Evolutionary conservation across 2,797 vertebrate genomes (phyloP), one percentile per base, ranked within the genome.

Genomic region (Varecia variegata): DNA sequence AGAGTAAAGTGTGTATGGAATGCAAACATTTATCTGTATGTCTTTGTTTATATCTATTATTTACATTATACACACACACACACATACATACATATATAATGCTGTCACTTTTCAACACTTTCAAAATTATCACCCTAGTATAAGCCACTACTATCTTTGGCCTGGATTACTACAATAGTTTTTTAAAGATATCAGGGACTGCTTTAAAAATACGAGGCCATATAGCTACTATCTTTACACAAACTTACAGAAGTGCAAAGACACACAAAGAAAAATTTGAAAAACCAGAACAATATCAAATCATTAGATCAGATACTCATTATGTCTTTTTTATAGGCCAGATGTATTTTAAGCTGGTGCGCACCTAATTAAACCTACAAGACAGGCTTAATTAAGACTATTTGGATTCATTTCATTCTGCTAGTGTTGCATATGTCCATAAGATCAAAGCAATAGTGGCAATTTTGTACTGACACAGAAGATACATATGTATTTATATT

Each of bases 311-410:
- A 23, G 18, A 40, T 71, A 18, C 40, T 73, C 73, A 83, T 79
- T 58, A 58, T 60, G 40, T 10, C 35, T 52, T 79, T 86, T 85
- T 93, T 62, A 62, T 40, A 71, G 87, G 70, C 30, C n/a, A 96
- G 52, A 71, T 91, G 35, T 88, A 93, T 79, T 86, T 77, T 68
- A 95, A 91, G 54, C 23, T 67, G 25, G 25, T 56, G 25, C 17
- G 60, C 50, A 71, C 47, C 67, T 95, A 77, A 93, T 92, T 60
- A 91, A 88, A 81, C 18, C n/a, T 76, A 52, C 38, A 77, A 54
- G 23, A 76, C 21, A 84, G 23, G 65, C 70, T 93, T 86, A 84
- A 93, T 67, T 81, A 88, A 94, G 60, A 54, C 17, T 60, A 73
- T 88, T n/a, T 82, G 30, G 88, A 88, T 79, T 93, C 82, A 90